Conservation (phyloP, 2,888 invertebrate species). For the Drosophila lutescens region DNA sequence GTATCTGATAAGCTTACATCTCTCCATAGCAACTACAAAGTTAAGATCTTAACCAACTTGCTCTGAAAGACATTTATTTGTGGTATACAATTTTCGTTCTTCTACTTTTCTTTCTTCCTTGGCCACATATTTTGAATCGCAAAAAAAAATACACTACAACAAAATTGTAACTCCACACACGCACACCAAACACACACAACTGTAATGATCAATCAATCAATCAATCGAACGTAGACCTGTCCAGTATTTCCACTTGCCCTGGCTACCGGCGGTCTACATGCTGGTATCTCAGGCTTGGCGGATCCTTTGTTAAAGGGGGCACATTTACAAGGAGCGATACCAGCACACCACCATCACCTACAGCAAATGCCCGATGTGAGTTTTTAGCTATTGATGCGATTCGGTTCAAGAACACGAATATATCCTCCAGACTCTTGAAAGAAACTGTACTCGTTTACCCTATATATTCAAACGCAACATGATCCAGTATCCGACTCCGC, state of each 20-base stretch:
- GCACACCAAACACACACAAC: slow-evolving; percentile 30
- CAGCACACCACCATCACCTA: slow-evolving; percentile 85
- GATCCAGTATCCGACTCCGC: slow-evolving; percentile 13
- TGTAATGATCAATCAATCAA: slow-evolving; percentile 29
- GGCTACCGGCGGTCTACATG: slow-evolving; percentile 85
- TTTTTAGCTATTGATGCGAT: slow-evolving; percentile 69
- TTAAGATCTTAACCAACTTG: slow-evolving; percentile 53
- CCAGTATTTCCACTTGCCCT: slow-evolving; percentile 85
- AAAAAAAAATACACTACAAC: slow-evolving; percentile 33
- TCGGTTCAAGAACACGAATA: slow-evolving; percentile 34
- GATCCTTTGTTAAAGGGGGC: slow-evolving; percentile 85
- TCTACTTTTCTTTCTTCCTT: slow-evolving; percentile 68
- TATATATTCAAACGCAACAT: slow-evolving; percentile 27
- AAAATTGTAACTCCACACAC: slow-evolving; percentile 44
- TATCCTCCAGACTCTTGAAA: slow-evolving; percentile 30
- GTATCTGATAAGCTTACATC: slow-evolving; percentile 60
- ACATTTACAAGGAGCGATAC: slow-evolving; percentile 84
- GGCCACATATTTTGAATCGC: slow-evolving; percentile 46
- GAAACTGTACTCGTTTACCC: slow-evolving; percentile 29
- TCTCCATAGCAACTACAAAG: slow-evolving; percentile 49
- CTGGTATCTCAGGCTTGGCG: slow-evolving; percentile 85
- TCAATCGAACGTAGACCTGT: slow-evolving; percentile 81
- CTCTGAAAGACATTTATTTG: slow-evolving; percentile 62
- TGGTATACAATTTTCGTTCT: slow-evolving; percentile 74
- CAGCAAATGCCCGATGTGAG: slow-evolving; percentile 85